These are phyloP conservation scores for Genyomyrus donnyi DNA, from an alignment of 2,113 vertebrate species.

Conservation along the genomic window DNA sequence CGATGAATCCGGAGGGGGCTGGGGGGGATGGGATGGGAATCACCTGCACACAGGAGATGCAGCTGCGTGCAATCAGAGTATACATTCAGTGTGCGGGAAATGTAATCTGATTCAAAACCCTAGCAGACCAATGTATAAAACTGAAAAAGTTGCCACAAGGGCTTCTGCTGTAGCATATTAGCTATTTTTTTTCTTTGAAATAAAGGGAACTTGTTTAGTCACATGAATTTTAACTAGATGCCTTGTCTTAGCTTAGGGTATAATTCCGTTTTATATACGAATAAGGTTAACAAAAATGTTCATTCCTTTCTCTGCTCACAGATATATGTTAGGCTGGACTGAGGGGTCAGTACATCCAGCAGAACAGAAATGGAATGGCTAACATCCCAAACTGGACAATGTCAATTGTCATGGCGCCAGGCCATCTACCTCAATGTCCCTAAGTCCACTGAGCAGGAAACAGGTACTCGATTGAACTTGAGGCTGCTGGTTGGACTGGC, in stretches of 20 bases:
- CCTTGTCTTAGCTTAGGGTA: neutral
- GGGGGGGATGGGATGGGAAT: neutral
- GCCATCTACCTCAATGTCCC: neutral
- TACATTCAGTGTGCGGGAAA: slow-evolving; percentile 4
- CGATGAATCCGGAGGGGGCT: neutral
- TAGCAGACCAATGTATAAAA: neutral
- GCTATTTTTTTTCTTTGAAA: neutral
- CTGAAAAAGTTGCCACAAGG: neutral
- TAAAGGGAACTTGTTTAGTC: neutral
- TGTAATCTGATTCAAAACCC: neutral
- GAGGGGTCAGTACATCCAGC: neutral
- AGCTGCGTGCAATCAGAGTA: neutral
- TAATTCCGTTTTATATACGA: neutral
- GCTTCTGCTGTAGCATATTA: neutral
- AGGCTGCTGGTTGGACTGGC: neutral
- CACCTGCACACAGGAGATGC: neutral
- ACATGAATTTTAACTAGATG: neutral
- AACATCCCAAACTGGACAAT: neutral
- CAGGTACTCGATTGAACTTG: neutral
- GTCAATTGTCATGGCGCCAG: neutral
- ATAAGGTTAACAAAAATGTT: neutral
- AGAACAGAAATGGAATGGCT: neutral
- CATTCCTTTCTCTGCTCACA: neutral
- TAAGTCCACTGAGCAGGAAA: neutral
- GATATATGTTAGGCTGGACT: neutral